Evolutionary conservation across 1,140 invertebrate genomes (phyloP).

Genomic region (Protaetia brevitarsis): DNA sequence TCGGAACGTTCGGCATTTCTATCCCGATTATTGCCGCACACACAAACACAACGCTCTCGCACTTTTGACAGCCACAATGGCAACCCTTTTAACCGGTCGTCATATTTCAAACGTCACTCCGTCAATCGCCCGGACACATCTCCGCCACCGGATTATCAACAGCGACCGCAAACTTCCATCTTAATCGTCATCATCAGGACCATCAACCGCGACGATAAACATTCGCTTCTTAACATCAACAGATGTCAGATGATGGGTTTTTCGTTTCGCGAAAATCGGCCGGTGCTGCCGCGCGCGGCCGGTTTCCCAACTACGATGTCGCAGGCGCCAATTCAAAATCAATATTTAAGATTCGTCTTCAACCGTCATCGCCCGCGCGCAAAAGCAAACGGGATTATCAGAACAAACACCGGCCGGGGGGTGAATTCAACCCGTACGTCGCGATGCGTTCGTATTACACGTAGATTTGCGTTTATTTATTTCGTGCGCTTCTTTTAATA

Average conservation of each 20-base stretch:
- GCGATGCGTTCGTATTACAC: too few species aligned
- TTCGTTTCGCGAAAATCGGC: neutral
- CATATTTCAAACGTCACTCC: neutral
- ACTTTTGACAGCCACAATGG: neutral
- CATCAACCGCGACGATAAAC: too few species aligned
- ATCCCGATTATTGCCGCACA: neutral
- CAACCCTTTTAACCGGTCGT: neutral
- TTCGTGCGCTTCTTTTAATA: too few species aligned
- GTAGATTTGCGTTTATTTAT: too few species aligned
- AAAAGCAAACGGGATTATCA: too few species aligned
- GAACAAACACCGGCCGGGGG: too few species aligned
- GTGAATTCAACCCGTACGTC: too few species aligned
- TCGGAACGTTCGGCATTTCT: neutral
- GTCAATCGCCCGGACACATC: neutral
- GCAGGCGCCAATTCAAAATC: constrained; percentile 28
- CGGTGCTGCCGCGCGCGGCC: constrained; percentile 7
- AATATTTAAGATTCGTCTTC: too few species aligned
- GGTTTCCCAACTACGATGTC: neutral
- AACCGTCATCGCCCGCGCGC: too few species aligned
- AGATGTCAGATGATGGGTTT: constrained; percentile 26
- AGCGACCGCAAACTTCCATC: neutral
- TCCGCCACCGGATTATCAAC: neutral
- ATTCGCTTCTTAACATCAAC: constrained; percentile 28
- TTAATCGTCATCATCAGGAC: neutral
- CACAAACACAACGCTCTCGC: neutral